Evolutionary conservation across 2,113 vertebrate genomes (phyloP), one percentile per base, ranked within the genome.

Genomic region (Indicator maculatus): DNA sequence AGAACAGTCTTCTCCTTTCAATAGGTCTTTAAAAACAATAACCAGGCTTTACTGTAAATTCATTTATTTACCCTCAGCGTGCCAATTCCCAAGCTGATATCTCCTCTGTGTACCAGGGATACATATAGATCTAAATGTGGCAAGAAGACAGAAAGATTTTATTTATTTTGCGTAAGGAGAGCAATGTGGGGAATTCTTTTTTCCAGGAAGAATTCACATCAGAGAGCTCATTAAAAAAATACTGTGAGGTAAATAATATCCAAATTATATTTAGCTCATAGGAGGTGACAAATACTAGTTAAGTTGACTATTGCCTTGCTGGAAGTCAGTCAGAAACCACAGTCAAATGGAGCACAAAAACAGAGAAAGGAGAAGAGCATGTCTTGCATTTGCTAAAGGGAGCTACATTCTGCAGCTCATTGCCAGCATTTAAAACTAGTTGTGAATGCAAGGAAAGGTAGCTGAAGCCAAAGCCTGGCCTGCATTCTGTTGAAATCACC

Each of bases 31-130:
- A 90, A 94, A 94, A 97, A 95, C 88, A 96, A 96, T 94, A 95
- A 95, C 83, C 93, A 95, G 90, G 90, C 76, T 94, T 95, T 96
- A 96, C 93, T 93, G 93, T 95, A 96, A 93, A 95, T 96, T 96
- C 96, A 95, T 96, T 96, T 95, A 90, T 96, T 96, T 95, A 89
- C 83, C 70, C 74, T 77, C 71, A 27, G 67, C 16, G 26, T 92
- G 91, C 90, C 94, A 95, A 55, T 81, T 96, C 88, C 86, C 86
- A 94, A 84, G 92, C 77, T 82, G 86, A 28, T 94, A 80, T 75
- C 94, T 84, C 85, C 52, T 93, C 88, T 90, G 83, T 82, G 90
- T 79, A 93, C 73, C 70, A 66, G 59, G 70, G 86, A 90, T 91
- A 95, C 91, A 90, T 84, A 94, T 95, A 97, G 89, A 86, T 65